A percentile compares a stretch with the other conserved stretches of the same genome.
Conservation (phyloP, 2,113 vertebrate genomes). For the Zonotrichia leucophrys region DNA sequence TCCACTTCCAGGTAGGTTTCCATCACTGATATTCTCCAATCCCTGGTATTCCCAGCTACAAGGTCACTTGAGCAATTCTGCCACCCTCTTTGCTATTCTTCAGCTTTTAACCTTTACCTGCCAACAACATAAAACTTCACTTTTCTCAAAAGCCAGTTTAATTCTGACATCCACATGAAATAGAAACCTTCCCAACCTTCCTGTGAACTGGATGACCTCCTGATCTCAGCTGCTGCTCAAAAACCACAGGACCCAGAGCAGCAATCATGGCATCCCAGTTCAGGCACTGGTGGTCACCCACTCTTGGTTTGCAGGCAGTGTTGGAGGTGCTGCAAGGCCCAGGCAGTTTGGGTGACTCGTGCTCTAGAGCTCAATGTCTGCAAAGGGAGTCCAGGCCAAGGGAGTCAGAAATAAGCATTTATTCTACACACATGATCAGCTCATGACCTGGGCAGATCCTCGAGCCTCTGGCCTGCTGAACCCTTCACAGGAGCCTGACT, state of each 20-base stretch:
- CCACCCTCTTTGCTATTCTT: not conserved
- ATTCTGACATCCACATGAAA: not conserved
- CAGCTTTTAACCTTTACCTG: not conserved
- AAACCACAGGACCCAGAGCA: not conserved
- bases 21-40: not conserved
- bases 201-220: not conserved
- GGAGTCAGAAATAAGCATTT: not conserved
- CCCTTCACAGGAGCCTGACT: not conserved
- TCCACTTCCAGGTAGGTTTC: not conserved
- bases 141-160: not conserved
- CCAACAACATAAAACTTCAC: not conserved
- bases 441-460: fast-evolving
- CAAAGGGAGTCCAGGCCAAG: not conserved
- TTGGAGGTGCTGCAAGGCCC: not conserved
- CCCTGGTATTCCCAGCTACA: not conserved
- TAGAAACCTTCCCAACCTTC: not conserved
- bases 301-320: not conserved
- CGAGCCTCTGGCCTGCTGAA: not conserved
- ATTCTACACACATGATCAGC: not conserved
- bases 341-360: not conserved
- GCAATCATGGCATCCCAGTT: not conserved
- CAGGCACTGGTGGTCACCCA: not conserved
- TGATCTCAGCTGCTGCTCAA: not conserved
- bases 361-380: not conserved
- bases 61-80: not conserved